phyloP scores from a whole-genome alignment of 2,113 vertebrate genomes.

The Heliornis fulica region DNA sequence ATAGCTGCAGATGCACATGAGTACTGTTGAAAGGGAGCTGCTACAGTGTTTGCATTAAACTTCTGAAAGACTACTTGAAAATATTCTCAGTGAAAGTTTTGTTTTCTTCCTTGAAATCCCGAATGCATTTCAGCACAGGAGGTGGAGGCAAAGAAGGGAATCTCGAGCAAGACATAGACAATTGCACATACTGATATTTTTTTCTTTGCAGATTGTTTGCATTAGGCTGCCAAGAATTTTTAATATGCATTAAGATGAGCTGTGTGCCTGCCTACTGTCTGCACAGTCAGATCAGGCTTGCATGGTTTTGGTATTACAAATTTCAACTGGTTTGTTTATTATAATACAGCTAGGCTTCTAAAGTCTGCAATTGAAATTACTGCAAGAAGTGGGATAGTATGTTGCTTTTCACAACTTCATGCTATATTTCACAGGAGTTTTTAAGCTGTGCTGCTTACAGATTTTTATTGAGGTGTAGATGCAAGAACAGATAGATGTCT shows the following conservation, averaged over 20 bases:
- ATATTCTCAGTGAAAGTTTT: neutral
- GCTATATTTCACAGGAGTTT: neutral
- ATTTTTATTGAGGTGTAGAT: neutral
- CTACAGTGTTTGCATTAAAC: neutral
- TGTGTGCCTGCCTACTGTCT: neutral
- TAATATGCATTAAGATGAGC: neutral
- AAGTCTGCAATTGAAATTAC: neutral
- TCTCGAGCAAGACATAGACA: neutral
- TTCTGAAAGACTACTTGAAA: neutral
- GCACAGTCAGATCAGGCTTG: neutral
- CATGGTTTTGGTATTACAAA: neutral
- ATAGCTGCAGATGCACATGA: neutral
- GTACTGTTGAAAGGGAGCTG: neutral
- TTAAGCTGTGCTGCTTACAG: neutral
- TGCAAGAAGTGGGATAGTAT: neutral
- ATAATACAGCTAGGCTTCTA: neutral
- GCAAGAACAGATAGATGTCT: neutral
- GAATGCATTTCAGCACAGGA: neutral
- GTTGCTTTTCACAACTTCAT: neutral
- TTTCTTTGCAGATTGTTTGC: neutral
- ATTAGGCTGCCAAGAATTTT: constrained; percentile 19
- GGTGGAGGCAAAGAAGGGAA: neutral
- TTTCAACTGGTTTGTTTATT: neutral
- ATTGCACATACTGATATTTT: neutral
- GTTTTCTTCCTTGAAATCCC: neutral